These are phyloP conservation scores for Ctenopoma kingsleyae DNA, from an alignment of 2,797 vertebrate genomes.

Conservation along the genomic window DNA sequence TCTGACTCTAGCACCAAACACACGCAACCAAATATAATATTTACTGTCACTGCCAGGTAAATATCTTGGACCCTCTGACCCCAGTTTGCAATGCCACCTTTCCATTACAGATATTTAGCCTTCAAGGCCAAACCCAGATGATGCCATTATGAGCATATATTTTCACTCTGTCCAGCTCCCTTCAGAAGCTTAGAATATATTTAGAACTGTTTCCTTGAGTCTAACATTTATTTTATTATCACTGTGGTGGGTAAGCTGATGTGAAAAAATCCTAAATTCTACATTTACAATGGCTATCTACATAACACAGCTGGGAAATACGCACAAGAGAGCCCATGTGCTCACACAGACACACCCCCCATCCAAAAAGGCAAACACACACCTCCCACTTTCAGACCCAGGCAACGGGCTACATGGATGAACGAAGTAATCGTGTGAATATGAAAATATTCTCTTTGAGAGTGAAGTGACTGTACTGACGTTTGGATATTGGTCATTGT, in stretches of 20 bases:
- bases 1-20: background rate
- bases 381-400: constrained; percentile 29
- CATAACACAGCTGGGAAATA: background rate
- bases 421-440: constrained; percentile 1
- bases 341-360: constrained; percentile 61
- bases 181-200: too few relatives aligned
- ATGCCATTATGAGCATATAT: background rate
- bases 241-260: background rate
- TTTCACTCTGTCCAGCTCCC: background rate
- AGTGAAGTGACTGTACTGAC: background rate
- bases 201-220: background rate
- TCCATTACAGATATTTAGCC: background rate
- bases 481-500: background rate
- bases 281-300: background rate
- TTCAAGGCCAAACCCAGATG: background rate
- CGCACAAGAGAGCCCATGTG: constrained; percentile 48
- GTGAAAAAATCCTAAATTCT: background rate
- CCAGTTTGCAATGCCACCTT: background rate
- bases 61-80: background rate
- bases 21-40: background rate
- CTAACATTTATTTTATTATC: too few relatives aligned
- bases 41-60: background rate
- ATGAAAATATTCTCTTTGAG: constrained; percentile 1
- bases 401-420: constrained; percentile 2
- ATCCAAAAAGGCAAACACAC: constrained; percentile 36